Conservation (phyloP, 2,797 vertebrate species). For the Morelia viridis region DNA sequence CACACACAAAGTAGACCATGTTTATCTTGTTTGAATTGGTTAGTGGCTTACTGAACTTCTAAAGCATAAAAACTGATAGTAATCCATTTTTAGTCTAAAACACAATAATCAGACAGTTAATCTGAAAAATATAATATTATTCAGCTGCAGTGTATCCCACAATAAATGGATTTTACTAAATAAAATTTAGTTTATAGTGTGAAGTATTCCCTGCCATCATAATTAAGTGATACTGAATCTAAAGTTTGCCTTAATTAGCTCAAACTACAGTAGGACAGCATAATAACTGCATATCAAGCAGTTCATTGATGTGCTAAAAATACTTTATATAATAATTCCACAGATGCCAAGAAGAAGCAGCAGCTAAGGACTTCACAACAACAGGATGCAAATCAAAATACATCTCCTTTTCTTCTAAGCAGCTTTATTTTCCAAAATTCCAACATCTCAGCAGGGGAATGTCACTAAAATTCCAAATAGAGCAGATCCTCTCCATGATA, state of each 20-base stretch:
- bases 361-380: neutral
- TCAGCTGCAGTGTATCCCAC: constrained; percentile 30
- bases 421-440: neutral
- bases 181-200: constrained; percentile 43
- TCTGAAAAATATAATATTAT: constrained; percentile 37
- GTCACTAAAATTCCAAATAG: neutral
- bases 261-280: constrained; percentile 27
- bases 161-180: constrained; percentile 54
- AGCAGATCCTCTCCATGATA: neutral
- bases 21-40: neutral
- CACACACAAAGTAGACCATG: neutral
- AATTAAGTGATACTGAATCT: constrained; percentile 47
- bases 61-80: neutral
- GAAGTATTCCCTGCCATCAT: constrained; percentile 46
- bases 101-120: constrained; percentile 21
- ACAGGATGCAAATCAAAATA: neutral
- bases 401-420: neutral
- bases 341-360: neutral
- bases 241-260: constrained; percentile 48
- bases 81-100: constrained; percentile 45
- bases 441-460: neutral
- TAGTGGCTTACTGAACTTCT: neutral
- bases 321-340: neutral
- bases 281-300: constrained; percentile 31
- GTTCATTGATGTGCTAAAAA: constrained; percentile 41